Evolutionary conservation across 1,140 invertebrate species (phyloP).

Genomic region (Zaprionus tsacasi): DNA sequence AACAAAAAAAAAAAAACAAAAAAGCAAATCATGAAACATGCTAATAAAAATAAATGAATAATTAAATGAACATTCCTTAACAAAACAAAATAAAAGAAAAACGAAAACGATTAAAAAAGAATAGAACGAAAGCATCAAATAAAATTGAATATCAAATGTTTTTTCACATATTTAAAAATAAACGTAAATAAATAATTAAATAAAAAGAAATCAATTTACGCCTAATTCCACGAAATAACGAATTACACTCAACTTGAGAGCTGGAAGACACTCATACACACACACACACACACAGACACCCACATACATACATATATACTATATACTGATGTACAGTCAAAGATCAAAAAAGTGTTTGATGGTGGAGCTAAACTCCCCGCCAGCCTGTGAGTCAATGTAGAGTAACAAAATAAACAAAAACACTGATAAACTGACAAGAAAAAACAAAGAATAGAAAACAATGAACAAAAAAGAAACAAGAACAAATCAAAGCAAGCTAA

Average conservation of each 20-base stretch:
- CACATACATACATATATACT: constrained; percentile 13
- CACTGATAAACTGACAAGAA: constrained; percentile 9
- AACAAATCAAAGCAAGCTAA: constrained; percentile 29
- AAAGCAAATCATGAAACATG: constrained; percentile 16
- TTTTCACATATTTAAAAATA: constrained; percentile 63
- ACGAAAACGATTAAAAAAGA: constrained; percentile 18
- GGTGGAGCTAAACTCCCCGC: not conserved
- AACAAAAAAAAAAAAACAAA: not conserved
- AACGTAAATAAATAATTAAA: constrained; percentile 35
- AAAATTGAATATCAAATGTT: constrained; percentile 58
- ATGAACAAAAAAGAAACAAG: constrained; percentile 15
- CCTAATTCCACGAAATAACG: constrained; percentile 31
- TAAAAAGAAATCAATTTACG: constrained; percentile 23
- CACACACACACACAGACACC: not conserved
- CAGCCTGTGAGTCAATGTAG: constrained; percentile 14
- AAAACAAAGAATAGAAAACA: not conserved
- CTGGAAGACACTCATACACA: not conserved
- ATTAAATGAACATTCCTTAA: constrained; percentile 30
- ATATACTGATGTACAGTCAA: constrained; percentile 33
- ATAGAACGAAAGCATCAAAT: constrained; percentile 28
- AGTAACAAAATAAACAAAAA: constrained; percentile 5
- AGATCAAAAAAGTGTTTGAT: constrained; percentile 1
- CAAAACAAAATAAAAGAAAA: constrained; percentile 21
- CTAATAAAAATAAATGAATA: constrained; percentile 24
- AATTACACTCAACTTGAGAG: constrained; percentile 7